Base-by-base conservation (phyloP, 2,797 vertebrate species). In the Gallirallus australis region DNA sequence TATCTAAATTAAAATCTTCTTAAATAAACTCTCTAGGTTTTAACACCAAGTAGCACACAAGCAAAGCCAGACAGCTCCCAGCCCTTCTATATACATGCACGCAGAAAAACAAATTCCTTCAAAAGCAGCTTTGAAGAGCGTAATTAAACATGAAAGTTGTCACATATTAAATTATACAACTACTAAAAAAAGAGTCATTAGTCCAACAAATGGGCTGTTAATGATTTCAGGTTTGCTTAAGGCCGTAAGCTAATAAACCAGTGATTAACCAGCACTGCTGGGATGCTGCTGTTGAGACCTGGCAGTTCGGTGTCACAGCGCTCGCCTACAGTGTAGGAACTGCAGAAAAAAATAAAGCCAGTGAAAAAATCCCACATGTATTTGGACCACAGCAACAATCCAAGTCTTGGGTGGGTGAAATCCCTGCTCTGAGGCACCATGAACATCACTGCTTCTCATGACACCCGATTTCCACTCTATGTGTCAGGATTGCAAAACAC, bases 111-210 rank as follows among this genome's bases (percentile, higher is more conserved):
- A 64, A 93, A 89, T 90, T 94, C 83, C 71, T 93, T 89, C 93
- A 92, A 86, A 92, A 89, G 90, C 92, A 95, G 68, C 92, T 96
- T 93, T 96, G 93, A 95, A 96, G 82, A 90, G 57, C 72, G 76
- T 87, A 93, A 97, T 97, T 95, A 95, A 92, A 86, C 92, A 93
- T 93, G 93, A 93, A 94, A 94, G 83, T 92, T 95, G 89, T 73
- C 75, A 73, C 89, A 93, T 89, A 91, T 94, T 97, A 96, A 97
- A 95, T 96, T 92, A 96, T 94, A 93, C 83, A 85, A 87, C 89
- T 91, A 87, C 72, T 88, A 89, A 89, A 97, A 45, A 93, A 95
- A 84, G 91, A 96, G 63, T 95, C 91, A 92, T 97, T 97, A 97
- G 93, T 75, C 70, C 86, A 92, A 63, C 93, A 95, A 96, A 93